Conservation (phyloP, 2,888 invertebrate species). For the Eremobia ochroleuca region DNA sequence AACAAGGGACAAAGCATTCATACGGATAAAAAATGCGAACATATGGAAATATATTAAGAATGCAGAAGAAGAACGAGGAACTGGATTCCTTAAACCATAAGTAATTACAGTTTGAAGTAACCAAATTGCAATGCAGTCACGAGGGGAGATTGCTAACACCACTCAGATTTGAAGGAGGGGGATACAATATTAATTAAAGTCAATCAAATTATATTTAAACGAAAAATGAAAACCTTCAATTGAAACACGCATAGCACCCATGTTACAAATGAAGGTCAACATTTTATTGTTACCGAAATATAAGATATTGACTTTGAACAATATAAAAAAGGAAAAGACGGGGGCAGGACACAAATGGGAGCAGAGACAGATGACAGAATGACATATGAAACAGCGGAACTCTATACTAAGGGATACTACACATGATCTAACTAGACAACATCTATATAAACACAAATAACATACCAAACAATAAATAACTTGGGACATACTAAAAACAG, state of each 20-base stretch:
- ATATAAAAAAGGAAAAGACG: conserved; percentile 73
- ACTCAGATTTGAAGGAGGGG: conserved; percentile 77
- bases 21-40: conserved; percentile 66
- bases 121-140: conserved; percentile 91
- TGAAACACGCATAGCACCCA: conserved; percentile 70
- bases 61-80: conserved; percentile 88
- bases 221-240: conserved; percentile 81
- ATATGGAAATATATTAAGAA: conserved; percentile 67
- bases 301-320: conserved; percentile 77
- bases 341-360: conserved; percentile 65
- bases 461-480: conserved; percentile 67
- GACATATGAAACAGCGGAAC: conserved; percentile 68
- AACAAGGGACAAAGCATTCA: conserved; percentile 71
- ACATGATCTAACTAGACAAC: conserved; percentile 72
- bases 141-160: conserved; percentile 91
- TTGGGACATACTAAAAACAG: conserved; percentile 46
- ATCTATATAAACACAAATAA: conserved; percentile 65
- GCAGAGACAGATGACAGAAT: conserved; percentile 68
- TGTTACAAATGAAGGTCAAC: conserved; percentile 84
- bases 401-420: conserved; percentile 70
- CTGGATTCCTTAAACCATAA: conserved; percentile 91
- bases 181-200: conserved; percentile 76
- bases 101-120: conserved; percentile 91
- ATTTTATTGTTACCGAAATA: conserved; percentile 68
- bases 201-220: conserved; percentile 72